Evolutionary conservation across 2,888 invertebrate genomes (phyloP).

Genomic region (Rhagonycha fulva): DNA sequence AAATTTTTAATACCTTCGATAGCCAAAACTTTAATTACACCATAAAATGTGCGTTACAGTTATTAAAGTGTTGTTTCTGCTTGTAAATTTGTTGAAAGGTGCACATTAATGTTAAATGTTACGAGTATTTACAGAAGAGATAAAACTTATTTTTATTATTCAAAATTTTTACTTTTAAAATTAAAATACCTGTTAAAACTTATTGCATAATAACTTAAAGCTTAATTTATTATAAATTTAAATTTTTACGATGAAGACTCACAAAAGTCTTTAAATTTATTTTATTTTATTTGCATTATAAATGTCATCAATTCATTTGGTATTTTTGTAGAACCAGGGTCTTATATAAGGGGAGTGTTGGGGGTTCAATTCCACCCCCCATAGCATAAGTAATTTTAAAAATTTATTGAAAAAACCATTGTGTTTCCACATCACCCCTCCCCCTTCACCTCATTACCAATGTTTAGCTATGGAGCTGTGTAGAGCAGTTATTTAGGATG

Average conservation of each 20-base stretch:
- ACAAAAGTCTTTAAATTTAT: background rate
- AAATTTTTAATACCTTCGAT: background rate
- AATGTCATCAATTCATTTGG: background rate
- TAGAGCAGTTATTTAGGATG: too few relatives aligned
- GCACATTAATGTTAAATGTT: background rate
- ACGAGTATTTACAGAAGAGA: background rate
- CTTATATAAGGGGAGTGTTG: too few relatives aligned
- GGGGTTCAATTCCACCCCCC: too few relatives aligned
- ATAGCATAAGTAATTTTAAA: too few relatives aligned
- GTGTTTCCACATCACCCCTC: too few relatives aligned
- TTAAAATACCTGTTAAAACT: background rate
- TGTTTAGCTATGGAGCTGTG: too few relatives aligned
- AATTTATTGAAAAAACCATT: too few relatives aligned
- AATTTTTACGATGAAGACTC: background rate
- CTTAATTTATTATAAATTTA: background rate
- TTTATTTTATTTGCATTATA: background rate
- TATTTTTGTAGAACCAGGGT: background rate
- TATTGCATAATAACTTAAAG: background rate
- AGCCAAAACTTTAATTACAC: background rate
- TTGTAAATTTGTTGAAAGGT: background rate
- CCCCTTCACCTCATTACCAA: too few relatives aligned
- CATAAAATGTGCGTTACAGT: background rate
- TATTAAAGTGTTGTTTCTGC: background rate
- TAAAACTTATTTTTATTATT: background rate
- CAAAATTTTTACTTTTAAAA: background rate